A percentile compares a stretch with the other conserved stretches of the same genome.
Conservation (phyloP, 2,888 invertebrate genomes). For the Exocentrus adspersus region DNA sequence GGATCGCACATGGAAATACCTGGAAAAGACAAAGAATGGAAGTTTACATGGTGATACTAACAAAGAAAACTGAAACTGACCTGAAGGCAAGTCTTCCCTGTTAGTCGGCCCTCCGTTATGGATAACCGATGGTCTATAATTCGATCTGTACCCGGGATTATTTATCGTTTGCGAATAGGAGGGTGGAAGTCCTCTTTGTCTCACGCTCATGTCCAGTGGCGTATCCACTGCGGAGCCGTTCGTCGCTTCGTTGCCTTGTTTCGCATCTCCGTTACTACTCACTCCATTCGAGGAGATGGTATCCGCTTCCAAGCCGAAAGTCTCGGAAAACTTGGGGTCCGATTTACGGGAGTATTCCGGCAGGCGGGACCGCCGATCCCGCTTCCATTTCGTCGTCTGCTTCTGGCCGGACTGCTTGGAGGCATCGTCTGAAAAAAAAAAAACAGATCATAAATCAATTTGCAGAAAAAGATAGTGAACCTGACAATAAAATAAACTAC, state of each 20-base stretch:
- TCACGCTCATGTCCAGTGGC: conserved; percentile 72
- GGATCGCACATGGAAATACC: conserved; percentile 86
- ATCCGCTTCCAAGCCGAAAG: conserved; percentile 48
- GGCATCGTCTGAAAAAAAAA: conserved; percentile 41
- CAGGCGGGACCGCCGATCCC: conserved; percentile 70
- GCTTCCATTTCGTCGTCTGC: conserved; percentile 78
- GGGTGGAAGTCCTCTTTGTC: conserved; percentile 70
- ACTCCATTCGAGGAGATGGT: conserved; percentile 33
- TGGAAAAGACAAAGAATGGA: conserved; percentile 57
- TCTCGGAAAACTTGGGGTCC: conserved; percentile 60
- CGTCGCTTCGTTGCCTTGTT: not conserved
- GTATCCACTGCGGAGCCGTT: conserved; percentile 50
- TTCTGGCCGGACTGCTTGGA: conserved; percentile 58
- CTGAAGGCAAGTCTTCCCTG: conserved; percentile 61
- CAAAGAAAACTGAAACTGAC: conserved; percentile 44
- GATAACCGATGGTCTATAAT: conserved; percentile 72
- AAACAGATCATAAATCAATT: too few species aligned
- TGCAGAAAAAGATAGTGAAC: too few species aligned
- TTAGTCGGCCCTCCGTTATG: conserved; percentile 60
- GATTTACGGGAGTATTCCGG: conserved; percentile 62
- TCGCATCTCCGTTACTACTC: conserved; percentile 36
- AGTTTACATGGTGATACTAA: too few species aligned
- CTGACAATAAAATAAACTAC: too few species aligned
- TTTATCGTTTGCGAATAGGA: conserved; percentile 68
- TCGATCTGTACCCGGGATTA: conserved; percentile 59